Percentiles rank a stretch among this genome's conserved stretches.
Conservation (phyloP, 2,113 vertebrate species). For the Cynopterus brachyotis region DNA sequence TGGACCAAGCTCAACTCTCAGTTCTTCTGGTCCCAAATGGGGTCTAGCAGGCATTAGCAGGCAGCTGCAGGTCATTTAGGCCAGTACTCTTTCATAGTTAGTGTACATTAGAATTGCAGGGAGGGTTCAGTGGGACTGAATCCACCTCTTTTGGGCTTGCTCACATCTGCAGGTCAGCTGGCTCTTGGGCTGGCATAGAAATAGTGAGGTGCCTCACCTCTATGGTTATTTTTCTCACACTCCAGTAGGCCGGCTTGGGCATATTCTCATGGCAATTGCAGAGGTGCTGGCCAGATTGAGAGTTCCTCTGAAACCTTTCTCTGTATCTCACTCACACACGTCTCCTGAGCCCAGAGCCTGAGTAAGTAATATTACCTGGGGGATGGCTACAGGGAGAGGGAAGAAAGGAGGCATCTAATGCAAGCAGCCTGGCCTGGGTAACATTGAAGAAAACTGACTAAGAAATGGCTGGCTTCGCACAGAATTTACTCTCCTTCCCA, state of each 20-base stretch:
- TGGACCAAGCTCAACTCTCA: too few species aligned
- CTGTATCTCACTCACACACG: rapidly evolving
- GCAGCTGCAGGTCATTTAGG: not conserved
- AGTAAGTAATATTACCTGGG: too few species aligned
- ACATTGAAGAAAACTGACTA: not conserved
- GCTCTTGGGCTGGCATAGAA: not conserved
- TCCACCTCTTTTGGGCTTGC: not conserved
- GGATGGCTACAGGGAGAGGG: too few species aligned
- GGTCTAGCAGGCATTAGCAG: too few species aligned
- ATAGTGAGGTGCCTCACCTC: not conserved
- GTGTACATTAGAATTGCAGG: not conserved
- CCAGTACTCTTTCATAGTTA: not conserved
- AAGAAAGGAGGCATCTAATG: not conserved
- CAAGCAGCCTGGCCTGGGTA: not conserved
- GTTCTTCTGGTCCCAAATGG: not conserved
- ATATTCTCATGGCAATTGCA: not conserved
- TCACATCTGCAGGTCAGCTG: not conserved
- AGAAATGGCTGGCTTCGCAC: rapidly evolving
- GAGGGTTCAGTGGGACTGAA: not conserved
- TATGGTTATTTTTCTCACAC: not conserved
- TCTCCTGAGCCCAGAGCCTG: not conserved
- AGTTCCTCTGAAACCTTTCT: not conserved
- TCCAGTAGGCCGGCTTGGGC: not conserved
- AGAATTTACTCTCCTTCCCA: too few species aligned
- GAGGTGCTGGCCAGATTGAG: not conserved